Percentiles rank a stretch among this genome's conserved stretches.
phyloP scores from a whole-genome alignment of 2,888 invertebrate genomes.

The Hyposoter didymator region DNA sequence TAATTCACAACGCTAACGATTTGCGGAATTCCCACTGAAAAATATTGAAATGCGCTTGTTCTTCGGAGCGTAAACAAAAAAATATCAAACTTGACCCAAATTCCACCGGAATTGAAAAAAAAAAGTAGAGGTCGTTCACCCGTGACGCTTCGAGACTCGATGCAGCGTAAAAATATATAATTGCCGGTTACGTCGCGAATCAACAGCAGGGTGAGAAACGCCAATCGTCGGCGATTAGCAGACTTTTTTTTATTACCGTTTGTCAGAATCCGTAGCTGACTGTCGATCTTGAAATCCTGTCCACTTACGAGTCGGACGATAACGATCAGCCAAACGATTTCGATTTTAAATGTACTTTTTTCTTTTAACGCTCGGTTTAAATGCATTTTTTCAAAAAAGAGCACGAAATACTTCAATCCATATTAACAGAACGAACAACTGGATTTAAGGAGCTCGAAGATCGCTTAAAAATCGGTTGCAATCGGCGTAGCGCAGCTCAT shows the following conservation, averaged over 20 bases:
- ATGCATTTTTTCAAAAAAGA: neutral
- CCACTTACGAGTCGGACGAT: slow-evolving; percentile 20
- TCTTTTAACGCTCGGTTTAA: neutral
- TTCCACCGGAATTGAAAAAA: slow-evolving; percentile 12
- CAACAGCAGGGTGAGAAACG: slow-evolving; percentile 15
- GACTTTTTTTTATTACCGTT: slow-evolving; percentile 81
- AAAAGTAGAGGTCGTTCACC: slow-evolving; percentile 14
- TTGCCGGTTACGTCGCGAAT: neutral
- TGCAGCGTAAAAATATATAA: slow-evolving; percentile 1
- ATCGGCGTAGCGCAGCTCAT: slow-evolving; percentile 26
- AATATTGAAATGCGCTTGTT: neutral
- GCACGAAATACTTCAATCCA: neutral
- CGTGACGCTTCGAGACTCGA: slow-evolving; percentile 11
- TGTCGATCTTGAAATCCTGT: slow-evolving; percentile 82
- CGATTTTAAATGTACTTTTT: neutral
- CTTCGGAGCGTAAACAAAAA: neutral
- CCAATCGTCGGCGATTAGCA: slow-evolving; percentile 5
- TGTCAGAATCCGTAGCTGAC: slow-evolving; percentile 83
- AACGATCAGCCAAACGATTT: slow-evolving; percentile 19
- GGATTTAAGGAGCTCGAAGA: neutral
- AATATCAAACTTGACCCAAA: slow-evolving; percentile 37
- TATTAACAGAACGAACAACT: neutral
- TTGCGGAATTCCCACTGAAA: neutral
- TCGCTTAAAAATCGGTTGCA: neutral
- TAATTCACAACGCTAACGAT: neutral